Evolutionary conservation across 2,888 invertebrate genomes (phyloP).

Genomic region (Zygaena filipendulae): DNA sequence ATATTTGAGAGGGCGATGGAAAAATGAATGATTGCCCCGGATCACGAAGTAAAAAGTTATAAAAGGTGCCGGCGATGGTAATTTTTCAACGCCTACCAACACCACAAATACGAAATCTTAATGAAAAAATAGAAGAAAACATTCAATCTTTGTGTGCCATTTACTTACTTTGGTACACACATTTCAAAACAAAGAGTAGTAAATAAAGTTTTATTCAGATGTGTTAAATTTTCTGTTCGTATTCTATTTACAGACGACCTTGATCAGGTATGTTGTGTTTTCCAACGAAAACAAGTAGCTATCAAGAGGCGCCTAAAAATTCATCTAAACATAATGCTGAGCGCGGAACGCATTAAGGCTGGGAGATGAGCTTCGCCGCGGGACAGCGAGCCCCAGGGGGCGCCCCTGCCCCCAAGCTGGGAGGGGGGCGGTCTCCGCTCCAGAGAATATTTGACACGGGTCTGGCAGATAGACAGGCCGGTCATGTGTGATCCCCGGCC

Average conservation of each 20-base stretch:
- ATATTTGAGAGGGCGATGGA: slow-evolving; percentile 67
- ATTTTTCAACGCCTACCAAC: slow-evolving; percentile 53
- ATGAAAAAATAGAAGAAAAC: slow-evolving; percentile 47
- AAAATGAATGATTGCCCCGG: slow-evolving; percentile 62
- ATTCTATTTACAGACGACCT: too few relatives aligned
- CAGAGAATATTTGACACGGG: slow-evolving; percentile 70
- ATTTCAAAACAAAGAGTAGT: too few relatives aligned
- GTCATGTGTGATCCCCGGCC: slow-evolving; percentile 67
- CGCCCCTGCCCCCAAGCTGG: slow-evolving; percentile 39
- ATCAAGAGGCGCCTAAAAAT: slow-evolving; percentile 45
- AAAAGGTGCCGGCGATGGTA: slow-evolving; percentile 59
- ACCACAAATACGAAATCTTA: slow-evolving; percentile 57
- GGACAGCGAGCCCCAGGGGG: slow-evolving; percentile 64
- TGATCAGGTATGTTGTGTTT: too few relatives aligned
- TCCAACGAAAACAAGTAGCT: slow-evolving; percentile 16
- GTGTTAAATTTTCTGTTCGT: too few relatives aligned
- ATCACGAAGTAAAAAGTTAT: slow-evolving; percentile 70
- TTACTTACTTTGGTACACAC: too few relatives aligned
- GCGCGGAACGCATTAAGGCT: slow-evolving; percentile 62
- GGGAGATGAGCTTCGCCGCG: slow-evolving; percentile 67
- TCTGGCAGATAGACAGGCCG: slow-evolving; percentile 69
- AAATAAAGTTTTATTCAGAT: too few relatives aligned
- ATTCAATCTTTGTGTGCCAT: slow-evolving; percentile 28
- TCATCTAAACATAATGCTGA: slow-evolving; percentile 53
- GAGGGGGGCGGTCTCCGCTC: slow-evolving; percentile 62